A percentile compares a stretch with the other conserved stretches of the same genome.
phyloP scores from a whole-genome alignment of 2,888 invertebrate species.

The Aphodius sticticus region DNA sequence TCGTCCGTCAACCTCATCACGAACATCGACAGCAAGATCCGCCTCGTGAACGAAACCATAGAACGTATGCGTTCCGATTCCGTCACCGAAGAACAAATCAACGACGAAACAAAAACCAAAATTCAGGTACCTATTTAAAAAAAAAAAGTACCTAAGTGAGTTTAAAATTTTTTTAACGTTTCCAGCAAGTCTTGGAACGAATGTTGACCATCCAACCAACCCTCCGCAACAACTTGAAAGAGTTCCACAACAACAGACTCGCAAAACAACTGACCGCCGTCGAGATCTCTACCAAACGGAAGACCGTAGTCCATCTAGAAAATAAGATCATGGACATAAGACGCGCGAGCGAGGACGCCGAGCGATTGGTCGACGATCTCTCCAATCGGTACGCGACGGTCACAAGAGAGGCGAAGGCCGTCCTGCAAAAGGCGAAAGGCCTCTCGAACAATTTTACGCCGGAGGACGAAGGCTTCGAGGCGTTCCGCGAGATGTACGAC shows the following conservation, averaged over 20 bases:
- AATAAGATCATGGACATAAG: constrained; percentile 53
- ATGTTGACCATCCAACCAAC: constrained; percentile 51
- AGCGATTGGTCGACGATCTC: constrained; percentile 52
- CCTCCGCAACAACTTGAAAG: constrained; percentile 42
- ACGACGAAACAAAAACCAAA: constrained; percentile 49
- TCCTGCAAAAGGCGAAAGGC: constrained; percentile 64
- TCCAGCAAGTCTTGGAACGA: constrained; percentile 48
- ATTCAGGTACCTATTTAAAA: constrained; percentile 43
- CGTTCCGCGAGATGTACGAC: constrained; percentile 63
- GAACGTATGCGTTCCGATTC: constrained; percentile 34
- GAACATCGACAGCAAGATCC: constrained; percentile 36
- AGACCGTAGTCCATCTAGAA: constrained; percentile 48
- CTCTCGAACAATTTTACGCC: constrained; percentile 67
- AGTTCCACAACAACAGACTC: constrained; percentile 46
- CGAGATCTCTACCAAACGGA: constrained; percentile 43
- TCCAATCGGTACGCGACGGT: constrained; percentile 50
- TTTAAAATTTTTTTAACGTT: constrained; percentile 5
- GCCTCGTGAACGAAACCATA: constrained; percentile 38
- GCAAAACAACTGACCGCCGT: constrained; percentile 48
- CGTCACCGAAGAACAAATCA: constrained; percentile 44
- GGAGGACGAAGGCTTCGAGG: constrained; percentile 64
- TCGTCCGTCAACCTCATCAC: not conserved
- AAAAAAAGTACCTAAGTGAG: too few species aligned
- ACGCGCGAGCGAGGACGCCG: constrained; percentile 50
- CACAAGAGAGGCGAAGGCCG: constrained; percentile 61